Evolutionary conservation across 2,113 vertebrate species (phyloP).

Genomic region (Platanista minor): DNA sequence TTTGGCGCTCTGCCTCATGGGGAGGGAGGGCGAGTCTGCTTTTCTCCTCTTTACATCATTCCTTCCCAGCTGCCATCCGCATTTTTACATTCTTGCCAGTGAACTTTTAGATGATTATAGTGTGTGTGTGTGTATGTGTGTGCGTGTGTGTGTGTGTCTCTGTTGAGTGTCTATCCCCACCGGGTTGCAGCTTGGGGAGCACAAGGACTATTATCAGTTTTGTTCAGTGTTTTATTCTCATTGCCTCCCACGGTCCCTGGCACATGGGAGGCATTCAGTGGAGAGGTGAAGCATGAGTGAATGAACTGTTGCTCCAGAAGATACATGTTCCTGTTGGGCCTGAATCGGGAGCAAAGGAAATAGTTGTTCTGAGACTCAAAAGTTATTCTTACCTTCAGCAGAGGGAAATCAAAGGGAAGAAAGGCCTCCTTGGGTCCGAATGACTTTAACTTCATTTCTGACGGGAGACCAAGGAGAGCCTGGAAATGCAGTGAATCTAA

Average conservation of each 20-base stretch:
- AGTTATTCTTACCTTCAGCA: constrained; percentile 15
- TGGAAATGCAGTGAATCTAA: background rate
- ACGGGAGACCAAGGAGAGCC: background rate
- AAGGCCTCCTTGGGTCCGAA: background rate
- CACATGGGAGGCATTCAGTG: background rate
- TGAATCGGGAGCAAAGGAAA: background rate
- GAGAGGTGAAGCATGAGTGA: background rate
- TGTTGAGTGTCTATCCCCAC: background rate
- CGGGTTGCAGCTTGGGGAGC: background rate
- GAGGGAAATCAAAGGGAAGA: background rate
- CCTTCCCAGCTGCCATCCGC: background rate
- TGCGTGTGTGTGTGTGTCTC: background rate
- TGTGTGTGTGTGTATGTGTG: background rate
- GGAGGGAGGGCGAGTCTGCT: background rate
- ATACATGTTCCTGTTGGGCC: background rate
- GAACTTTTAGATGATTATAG: background rate
- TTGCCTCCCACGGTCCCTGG: background rate
- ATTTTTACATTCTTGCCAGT: background rate
- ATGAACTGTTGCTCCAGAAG: background rate
- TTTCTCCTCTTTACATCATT: background rate
- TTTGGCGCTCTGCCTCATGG: background rate
- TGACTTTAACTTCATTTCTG: background rate
- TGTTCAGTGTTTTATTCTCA: background rate
- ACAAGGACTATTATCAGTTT: background rate
- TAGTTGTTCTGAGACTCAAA: background rate